A percentile compares a stretch with the other conserved stretches of the same genome.
Conservation (phyloP, 2,113 vertebrate genomes). For the Chlorodrepanis virens region DNA sequence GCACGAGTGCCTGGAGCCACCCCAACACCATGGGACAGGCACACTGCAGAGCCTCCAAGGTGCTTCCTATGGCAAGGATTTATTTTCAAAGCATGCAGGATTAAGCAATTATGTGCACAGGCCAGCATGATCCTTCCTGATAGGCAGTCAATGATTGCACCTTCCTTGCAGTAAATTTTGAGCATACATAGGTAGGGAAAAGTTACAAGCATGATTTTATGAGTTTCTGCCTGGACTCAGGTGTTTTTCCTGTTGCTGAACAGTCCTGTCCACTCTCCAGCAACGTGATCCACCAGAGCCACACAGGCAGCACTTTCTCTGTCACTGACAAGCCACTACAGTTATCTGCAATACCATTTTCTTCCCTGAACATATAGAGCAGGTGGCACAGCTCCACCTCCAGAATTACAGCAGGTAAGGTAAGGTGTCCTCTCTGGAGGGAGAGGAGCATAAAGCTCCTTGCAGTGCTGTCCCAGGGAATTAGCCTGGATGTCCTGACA, state of each 20-base stretch:
- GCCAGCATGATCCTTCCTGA: background rate
- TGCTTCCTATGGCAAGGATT: background rate
- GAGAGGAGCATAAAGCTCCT: background rate
- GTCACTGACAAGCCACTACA: background rate
- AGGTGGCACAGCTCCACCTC: rapidly evolving
- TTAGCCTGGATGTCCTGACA: background rate
- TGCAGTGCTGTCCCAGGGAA: background rate
- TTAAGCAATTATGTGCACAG: background rate
- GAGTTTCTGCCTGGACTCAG: background rate
- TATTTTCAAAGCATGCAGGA: background rate
- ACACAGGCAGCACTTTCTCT: rapidly evolving
- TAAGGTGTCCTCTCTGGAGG: rapidly evolving
- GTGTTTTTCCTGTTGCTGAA: background rate
- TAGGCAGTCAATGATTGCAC: background rate
- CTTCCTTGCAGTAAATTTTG: background rate
- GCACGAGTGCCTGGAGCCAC: background rate
- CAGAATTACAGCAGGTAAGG: background rate
- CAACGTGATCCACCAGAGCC: rapidly evolving
- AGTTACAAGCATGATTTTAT: background rate
- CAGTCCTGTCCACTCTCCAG: background rate
- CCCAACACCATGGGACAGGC: rapidly evolving
- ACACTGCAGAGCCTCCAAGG: rapidly evolving
- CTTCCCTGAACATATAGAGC: background rate
- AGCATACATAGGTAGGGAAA: background rate
- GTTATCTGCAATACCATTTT: background rate